phyloP scores from a whole-genome alignment of 2,888 invertebrate genomes.

The Serrognathus titanus region DNA sequence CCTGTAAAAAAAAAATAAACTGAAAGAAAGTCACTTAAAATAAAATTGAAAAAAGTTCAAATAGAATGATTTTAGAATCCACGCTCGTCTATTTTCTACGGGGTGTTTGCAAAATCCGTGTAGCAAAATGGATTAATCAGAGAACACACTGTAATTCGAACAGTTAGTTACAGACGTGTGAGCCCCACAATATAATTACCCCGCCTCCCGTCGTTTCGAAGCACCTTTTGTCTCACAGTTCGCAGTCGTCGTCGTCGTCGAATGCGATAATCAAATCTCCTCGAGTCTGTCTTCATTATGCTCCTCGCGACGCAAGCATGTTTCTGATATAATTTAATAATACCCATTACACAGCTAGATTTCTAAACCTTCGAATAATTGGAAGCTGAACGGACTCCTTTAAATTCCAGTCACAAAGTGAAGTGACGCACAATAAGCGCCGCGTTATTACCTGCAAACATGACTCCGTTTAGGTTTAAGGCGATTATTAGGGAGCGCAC shows the following conservation, averaged over 20 bases:
- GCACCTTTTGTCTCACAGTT: conserved; percentile 21
- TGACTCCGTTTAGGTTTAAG: too few relatives aligned
- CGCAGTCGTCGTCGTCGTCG: conserved; percentile 20
- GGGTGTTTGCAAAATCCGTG: too few relatives aligned
- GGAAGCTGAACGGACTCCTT: neutral
- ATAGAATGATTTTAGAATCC: too few relatives aligned
- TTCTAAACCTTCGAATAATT: conserved; percentile 19
- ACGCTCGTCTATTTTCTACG: too few relatives aligned
- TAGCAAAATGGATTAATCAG: neutral
- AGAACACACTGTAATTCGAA: conserved; percentile 19
- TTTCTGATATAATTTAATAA: conserved; percentile 34
- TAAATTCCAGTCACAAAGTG: too few relatives aligned
- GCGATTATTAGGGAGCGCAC: too few relatives aligned
- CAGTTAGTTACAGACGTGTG: conserved; percentile 31
- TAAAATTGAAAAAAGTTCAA: too few relatives aligned
- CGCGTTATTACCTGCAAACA: too few relatives aligned
- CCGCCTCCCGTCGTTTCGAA: conserved; percentile 8
- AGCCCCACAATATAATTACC: conserved; percentile 31
- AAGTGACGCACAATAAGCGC: too few relatives aligned
- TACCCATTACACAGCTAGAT: conserved; percentile 31
- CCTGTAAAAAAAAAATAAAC: too few relatives aligned
- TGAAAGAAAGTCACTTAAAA: too few relatives aligned
- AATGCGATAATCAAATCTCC: conserved; percentile 33
- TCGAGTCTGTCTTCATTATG: conserved; percentile 33
- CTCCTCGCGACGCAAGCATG: conserved; percentile 29